Evolutionary conservation across 2,113 vertebrate species (phyloP), one percentile per base, ranked within the genome.

Genomic region (Bubo blakistoni): DNA sequence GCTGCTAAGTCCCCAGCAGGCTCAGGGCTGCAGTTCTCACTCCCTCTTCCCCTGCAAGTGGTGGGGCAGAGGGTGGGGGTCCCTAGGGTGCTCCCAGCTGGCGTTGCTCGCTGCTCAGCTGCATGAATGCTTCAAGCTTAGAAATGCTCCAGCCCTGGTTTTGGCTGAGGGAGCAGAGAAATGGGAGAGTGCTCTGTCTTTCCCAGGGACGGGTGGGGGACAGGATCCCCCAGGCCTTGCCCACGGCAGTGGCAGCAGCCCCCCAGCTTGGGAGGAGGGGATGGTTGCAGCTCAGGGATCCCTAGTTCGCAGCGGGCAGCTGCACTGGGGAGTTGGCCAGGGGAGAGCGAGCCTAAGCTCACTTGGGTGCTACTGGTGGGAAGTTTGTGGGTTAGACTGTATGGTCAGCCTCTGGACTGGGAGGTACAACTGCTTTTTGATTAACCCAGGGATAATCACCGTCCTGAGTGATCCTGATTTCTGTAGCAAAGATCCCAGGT

Each of bases 271-370:
- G 46, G 49, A 21, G 9, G 9, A 16, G 20, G 36, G 16, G 36
- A 13, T 0, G 8, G 17, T 62, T 71, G 51, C 40, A 82, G 26
- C 42, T 29, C 15, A 3, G 81, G 46, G 34, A 27, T 4, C 34
- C 22, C 26, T 30, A 13, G 30, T 29, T 16, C 15, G n/a, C 24
- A 21, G 12, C 3, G 2, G 5, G 26, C 42, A 52, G 44, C 42
- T 40, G 42, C 0, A 1, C 0, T 36, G 25, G n/a, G 36, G 6
- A 7, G 2, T 3, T 42, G 4, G 18, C 0, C 0, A 6, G 7
- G 19, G 7, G 13, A 62, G 7, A 58, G 13, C 1, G 4, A 70
- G 18, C 8, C 15, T 58, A 47, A 86, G 30, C 3, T 11, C 14
- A 3, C 36, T 55, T 8, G 61, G 24, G 24, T 49, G 51, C 18